Base-by-base conservation (phyloP, 1,140 invertebrate species). In the Dreissena rostriformis region DNA sequence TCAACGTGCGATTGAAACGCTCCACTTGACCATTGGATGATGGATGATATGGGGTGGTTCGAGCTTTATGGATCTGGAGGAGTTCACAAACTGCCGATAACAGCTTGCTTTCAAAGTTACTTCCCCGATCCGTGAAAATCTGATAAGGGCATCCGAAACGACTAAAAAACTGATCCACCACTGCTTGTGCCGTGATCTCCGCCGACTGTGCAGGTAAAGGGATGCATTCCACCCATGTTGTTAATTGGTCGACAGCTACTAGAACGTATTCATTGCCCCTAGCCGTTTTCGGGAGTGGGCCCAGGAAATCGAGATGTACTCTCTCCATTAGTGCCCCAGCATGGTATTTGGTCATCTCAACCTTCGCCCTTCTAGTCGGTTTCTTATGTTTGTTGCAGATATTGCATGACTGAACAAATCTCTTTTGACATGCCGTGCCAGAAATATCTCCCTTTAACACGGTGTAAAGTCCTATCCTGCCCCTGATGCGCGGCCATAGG, bases 11-110 rank as follows among this genome's bases (percentile, higher is more conserved):
- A 79, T 93, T 89, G 49, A 88, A 74, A 8, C 72, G 10, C 26
- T 74, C 72, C 12, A 74, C 52, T 24, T 74, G 72, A 26, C 72
- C 72, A 55, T 74, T 74, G 12, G 49, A 11, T 12, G 72, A 74
- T 22, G 72, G 72, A 55, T 53, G 28, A 26, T 74, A 74, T 10
- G 72, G 72, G 8, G 52, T 74, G 0, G 88, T 89, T 39, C 82
- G 71, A 0, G 84, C 70, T 61, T 89, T 88, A 24, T 89, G 63
- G 19, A 89, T 89, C 2, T 79, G 7, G 11, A 88, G 57, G 1
- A 82, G 29, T 17, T 80, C 28, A 86, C 87, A 86, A 19, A 88
- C 39, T 17, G 26, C 29, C 15, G 53, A 11, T 53, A 87, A 75
- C 15, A 84, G 12, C 53, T 15, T 53, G 22, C 53, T 70, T 51